Evolutionary conservation across 2,113 vertebrate genomes (phyloP).

Genomic region (Montifringilla adamsi): DNA sequence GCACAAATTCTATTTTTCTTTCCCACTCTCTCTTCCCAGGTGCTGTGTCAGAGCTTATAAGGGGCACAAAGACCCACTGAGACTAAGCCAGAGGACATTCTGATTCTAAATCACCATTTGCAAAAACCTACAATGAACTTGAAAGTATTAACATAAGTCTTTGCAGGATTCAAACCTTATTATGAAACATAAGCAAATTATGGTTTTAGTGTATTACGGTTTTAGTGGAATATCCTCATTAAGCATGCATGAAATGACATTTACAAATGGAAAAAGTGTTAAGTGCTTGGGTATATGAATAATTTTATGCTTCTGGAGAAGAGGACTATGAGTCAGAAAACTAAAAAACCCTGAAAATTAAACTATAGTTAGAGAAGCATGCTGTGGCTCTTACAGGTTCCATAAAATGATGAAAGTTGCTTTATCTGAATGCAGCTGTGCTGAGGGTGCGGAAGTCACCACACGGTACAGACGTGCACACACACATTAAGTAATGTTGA

Average conservation of each 20-base stretch:
- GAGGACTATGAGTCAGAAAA: constrained; percentile 30
- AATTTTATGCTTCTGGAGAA: constrained; percentile 30
- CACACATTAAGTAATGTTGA: neutral
- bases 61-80: neutral
- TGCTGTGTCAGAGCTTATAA: neutral
- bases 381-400: neutral
- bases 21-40: neutral
- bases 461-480: neutral
- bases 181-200: constrained; percentile 11
- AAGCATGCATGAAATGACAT: constrained; percentile 20
- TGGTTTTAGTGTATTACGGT: neutral
- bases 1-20: neutral
- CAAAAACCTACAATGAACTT: neutral
- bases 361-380: neutral
- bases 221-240: neutral
- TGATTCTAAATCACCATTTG: neutral
- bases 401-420: neutral
- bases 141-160: neutral
- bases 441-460: neutral
- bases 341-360: neutral
- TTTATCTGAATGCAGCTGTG: neutral
- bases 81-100: neutral
- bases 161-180: neutral
- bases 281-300: constrained; percentile 39
- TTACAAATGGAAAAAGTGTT: constrained; percentile 37